Percentiles rank a stretch among this genome's conserved stretches.
These are phyloP conservation scores for Cassiopea xamachana DNA, from an alignment of 30 jellyfish, hydroid and myxozoan species.

Conservation along the genomic window DNA sequence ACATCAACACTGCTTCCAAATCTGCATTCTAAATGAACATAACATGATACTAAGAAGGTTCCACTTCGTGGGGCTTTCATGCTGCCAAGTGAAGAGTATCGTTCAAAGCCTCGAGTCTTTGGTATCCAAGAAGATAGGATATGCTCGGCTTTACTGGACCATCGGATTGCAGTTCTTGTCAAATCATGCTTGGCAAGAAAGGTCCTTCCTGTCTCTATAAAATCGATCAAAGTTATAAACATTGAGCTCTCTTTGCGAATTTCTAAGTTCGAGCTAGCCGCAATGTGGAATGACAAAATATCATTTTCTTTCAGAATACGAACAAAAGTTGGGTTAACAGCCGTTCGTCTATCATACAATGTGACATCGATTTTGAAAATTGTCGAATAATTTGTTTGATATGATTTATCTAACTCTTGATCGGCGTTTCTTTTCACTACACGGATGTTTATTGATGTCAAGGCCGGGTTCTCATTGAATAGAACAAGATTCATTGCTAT, in stretches of 20 bases:
- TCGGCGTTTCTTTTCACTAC: not conserved
- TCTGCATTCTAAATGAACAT: constrained; percentile 4
- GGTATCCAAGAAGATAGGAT: constrained; percentile 25
- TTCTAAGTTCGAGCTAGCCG: not conserved
- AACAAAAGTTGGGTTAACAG: constrained; percentile 33
- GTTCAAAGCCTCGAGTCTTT: constrained; percentile 26
- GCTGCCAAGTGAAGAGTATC: not conserved
- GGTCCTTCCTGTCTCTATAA: constrained; percentile 60
- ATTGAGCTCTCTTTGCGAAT: constrained; percentile 31
- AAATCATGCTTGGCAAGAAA: constrained; percentile 2
- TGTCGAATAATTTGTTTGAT: not conserved
- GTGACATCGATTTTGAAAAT: constrained; percentile 31
- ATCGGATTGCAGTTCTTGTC: not conserved
- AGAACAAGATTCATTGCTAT: constrained; percentile 19
- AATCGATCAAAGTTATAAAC: constrained; percentile 62
- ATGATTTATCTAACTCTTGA: not conserved
- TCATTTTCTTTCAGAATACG: constrained; percentile 40
- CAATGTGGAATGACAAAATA: constrained; percentile 39
- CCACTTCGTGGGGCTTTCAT: constrained; percentile 37
- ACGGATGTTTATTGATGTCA: constrained; percentile 16
- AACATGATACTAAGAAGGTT: constrained; percentile 26
- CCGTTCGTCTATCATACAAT: not conserved
- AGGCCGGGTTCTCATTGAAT: not conserved
- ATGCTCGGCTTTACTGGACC: constrained; percentile 1
- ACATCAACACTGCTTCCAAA: not conserved